Evolutionary conservation across 2,888 invertebrate genomes (phyloP).

Genomic region (Aproaerema taeniolella): DNA sequence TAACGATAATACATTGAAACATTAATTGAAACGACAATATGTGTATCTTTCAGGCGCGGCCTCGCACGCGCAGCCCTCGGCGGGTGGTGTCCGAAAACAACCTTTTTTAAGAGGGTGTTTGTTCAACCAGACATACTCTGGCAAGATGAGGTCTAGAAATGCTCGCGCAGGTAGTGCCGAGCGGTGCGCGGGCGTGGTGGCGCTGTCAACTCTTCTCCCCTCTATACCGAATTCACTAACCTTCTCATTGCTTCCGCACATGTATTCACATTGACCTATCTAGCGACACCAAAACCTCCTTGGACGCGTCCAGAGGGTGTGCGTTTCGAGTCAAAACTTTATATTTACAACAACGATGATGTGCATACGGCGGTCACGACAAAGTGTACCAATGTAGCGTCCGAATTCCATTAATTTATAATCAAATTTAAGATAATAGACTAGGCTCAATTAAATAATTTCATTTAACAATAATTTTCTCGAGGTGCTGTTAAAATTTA

Average conservation of each 20-base stretch:
- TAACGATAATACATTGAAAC: conserved; percentile 57
- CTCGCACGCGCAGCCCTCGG: conserved; percentile 29
- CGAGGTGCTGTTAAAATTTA: conserved; percentile 71
- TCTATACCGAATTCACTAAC: conserved; percentile 70
- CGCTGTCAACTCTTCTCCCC: conserved; percentile 23
- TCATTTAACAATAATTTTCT: conserved; percentile 57
- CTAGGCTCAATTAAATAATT: conserved; percentile 72
- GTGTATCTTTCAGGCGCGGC: conserved; percentile 27
- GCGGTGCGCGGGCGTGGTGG: background rate
- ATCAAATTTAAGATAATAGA: conserved; percentile 70
- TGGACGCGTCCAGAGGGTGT: conserved; percentile 44
- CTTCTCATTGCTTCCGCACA: conserved; percentile 66
- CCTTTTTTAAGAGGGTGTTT: too few species aligned
- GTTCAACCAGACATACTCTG: too few species aligned
- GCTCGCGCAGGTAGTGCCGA: background rate
- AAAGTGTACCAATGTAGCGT: conserved; percentile 38
- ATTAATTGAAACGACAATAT: conserved; percentile 40
- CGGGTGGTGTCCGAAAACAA: background rate
- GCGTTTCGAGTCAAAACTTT: conserved; percentile 39
- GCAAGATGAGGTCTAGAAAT: too few species aligned
- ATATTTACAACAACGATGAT: conserved; percentile 36
- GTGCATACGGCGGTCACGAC: conserved; percentile 21
- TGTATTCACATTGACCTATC: conserved; percentile 48
- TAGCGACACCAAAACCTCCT: conserved; percentile 38
- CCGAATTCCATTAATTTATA: conserved; percentile 42